Base-by-base conservation (phyloP, 2,888 invertebrate species). In the Anticlea derivata region DNA sequence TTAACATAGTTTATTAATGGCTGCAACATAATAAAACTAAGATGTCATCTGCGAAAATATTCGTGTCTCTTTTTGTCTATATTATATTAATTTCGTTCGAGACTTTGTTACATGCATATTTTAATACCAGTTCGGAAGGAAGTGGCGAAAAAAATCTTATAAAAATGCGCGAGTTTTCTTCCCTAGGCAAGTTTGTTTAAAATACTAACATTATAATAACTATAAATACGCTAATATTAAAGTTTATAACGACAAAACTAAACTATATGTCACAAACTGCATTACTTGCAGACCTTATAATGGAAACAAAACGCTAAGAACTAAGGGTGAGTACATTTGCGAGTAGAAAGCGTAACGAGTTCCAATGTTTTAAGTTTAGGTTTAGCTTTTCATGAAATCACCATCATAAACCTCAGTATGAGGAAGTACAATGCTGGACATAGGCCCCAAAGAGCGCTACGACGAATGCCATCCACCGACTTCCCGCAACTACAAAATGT, bases 291-390 rank as follows among this genome's bases (percentile, higher is more conserved):
- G 60, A 41, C 60, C 31, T 13, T 24, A 34, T 53, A 73, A 65
- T 67, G 59, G 61, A 70, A 73, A 66, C 55, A 56, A 64, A 69
- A 61, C 57, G 39, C 65, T 69, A 72, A 63, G 5, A 41, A 20
- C 30, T 37, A 46, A 8, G 7, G 38, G 33, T 38, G 20, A n/a
- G 7, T 17, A 10, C 22, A 12, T 44, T 50, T n/a, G 44, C 50
- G 26, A 44, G 50, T 27, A 20, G 23, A 11, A 23, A n/a, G n/a
- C n/a, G n/a, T n/a, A n/a, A n/a, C n/a, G n/a, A n/a, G n/a, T n/a
- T n/a, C n/a, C n/a, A n/a, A n/a, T n/a, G n/a, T n/a, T n/a, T n/a
- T n/a, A n/a, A n/a, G n/a, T n/a, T n/a, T n/a, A n/a, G n/a, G n/a
- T n/a, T n/a, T n/a, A n/a, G n/a, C n/a, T n/a, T n/a, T n/a, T n/a